Percentiles rank a stretch among this genome's conserved stretches.
These are phyloP conservation scores for Acridotheres tristis DNA, from an alignment of 2,797 vertebrate genomes.

Conservation along the genomic window DNA sequence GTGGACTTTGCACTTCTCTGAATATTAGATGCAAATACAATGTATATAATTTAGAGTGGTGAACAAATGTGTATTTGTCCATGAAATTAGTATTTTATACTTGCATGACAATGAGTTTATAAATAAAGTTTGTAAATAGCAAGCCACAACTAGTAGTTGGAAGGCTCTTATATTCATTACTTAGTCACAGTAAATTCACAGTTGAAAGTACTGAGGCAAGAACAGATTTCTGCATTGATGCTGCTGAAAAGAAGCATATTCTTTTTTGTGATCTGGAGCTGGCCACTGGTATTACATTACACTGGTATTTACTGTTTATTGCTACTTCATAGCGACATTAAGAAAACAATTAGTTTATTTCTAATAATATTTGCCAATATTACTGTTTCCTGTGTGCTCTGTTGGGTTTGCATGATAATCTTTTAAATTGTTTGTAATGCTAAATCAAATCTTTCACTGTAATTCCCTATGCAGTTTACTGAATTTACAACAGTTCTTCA, in stretches of 20 bases:
- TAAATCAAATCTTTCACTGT: background rate
- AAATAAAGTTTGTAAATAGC: conserved; percentile 66
- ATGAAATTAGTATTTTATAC: conserved; percentile 61
- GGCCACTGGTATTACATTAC: background rate
- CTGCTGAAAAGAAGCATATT: background rate
- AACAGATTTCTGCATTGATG: background rate
- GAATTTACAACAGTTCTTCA: background rate
- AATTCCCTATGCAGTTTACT: background rate
- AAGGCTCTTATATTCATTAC: conserved; percentile 27
- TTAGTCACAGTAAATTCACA: background rate
- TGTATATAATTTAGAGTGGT: conserved; percentile 52
- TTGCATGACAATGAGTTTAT: conserved; percentile 62
- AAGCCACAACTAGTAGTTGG: conserved; percentile 8
- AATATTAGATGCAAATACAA: conserved; percentile 58
- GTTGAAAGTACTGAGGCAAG: background rate
- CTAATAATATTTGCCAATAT: background rate
- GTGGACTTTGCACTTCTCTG: conserved; percentile 67
- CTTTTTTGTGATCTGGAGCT: background rate
- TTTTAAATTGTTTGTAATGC: background rate
- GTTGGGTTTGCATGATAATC: background rate
- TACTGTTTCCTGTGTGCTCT: background rate
- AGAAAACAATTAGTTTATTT: background rate
- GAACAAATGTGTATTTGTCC: conserved; percentile 56
- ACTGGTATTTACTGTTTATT: background rate
- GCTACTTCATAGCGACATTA: background rate